phyloP scores from a whole-genome alignment of 2,888 invertebrate species.

The Blomia tropicalis region DNA sequence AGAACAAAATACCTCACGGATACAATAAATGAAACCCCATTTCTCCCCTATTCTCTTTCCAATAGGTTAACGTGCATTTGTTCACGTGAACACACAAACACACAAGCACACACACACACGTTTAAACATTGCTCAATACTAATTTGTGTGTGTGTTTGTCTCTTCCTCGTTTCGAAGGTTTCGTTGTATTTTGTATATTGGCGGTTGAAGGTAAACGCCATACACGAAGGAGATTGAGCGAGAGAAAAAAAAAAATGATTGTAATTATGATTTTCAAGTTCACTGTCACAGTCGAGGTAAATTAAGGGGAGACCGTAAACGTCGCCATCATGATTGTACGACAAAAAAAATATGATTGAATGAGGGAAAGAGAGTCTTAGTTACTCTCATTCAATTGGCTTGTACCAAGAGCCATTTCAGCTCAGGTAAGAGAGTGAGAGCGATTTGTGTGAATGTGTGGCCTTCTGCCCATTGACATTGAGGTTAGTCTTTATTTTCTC shows the following conservation, averaged over 20 bases:
- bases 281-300: background rate
- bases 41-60: too few relatives aligned
- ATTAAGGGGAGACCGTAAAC: background rate
- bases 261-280: background rate
- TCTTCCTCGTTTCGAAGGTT: background rate
- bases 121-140: background rate
- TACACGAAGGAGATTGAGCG: too few relatives aligned
- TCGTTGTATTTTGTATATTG: background rate
- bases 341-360: too few relatives aligned
- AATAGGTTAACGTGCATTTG: too few relatives aligned
- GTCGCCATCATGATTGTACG: background rate
- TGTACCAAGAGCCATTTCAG: too few relatives aligned
- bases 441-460: background rate
- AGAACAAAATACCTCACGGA: too few relatives aligned
- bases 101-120: background rate
- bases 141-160: background rate
- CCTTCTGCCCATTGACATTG: background rate
- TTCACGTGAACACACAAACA: background rate
- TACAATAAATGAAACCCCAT: too few relatives aligned
- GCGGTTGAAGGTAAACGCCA: background rate
- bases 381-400: too few relatives aligned
- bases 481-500: background rate
- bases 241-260: too few relatives aligned
- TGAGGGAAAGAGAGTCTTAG: too few relatives aligned
- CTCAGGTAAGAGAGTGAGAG: too few relatives aligned